Base-by-base conservation (phyloP, 2,888 invertebrate genomes). In the Nymphalis urticae region DNA sequence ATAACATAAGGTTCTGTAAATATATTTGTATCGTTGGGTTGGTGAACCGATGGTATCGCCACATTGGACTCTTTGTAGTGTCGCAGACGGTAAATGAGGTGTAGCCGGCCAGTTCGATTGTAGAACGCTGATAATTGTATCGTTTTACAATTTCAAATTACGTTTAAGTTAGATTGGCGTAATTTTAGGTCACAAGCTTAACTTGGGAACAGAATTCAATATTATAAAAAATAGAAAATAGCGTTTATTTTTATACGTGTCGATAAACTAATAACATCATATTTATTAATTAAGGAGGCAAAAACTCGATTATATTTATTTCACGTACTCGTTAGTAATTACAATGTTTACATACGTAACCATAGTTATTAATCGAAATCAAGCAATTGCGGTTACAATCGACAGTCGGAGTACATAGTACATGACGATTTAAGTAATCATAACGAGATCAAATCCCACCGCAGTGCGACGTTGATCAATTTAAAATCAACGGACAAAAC, bases 81-180 rank as follows among this genome's bases (percentile, higher is more conserved):
- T 83, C 84, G 81, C 80, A 82, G 79, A 76, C 80, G 77, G 79
- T 81, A 82, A 84, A 85, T 82, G 86, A 85, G 85, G 83, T 85
- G 85, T 82, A 79, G 83, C 83, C 76, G 81, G 82, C 82, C 77
- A 79, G 78, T 80, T 79, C 82, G 87, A 88, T 89, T 84, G 80
- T 79, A 82, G 80, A 80, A 78, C 77, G 73, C 73, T 77, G 87
- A 89, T 87, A 86, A 86, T 85, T 84, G 83, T 74, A 75, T 75
- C 76, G 74, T 76, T 75, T 75, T 75, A 75, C 74, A 75, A 75
- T 76, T 77, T 79, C 75, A 71, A 75, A 79, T 76, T 72, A 73
- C 72, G 63, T 72, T 75, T 68, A 69, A 74, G 69, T 66, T 72
- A 66, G 70, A 72, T 70, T 59, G 63, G 62, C 68, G 32, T 48